These are phyloP conservation scores for Cathartes aura DNA, from an alignment of 2,113 vertebrate genomes.

Conservation along the genomic window DNA sequence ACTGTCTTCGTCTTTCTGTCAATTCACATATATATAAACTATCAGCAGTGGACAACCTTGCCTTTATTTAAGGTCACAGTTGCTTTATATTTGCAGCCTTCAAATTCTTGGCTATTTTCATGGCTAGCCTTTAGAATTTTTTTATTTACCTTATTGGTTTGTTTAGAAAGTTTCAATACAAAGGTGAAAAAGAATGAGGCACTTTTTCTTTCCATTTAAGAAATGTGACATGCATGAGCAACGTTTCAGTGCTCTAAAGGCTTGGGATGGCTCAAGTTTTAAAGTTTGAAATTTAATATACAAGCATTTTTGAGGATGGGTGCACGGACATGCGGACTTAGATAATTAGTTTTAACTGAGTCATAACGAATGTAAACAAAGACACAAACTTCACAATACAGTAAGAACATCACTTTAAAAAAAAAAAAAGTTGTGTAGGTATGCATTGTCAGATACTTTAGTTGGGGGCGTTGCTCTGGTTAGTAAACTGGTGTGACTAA, in stretches of 20 bases:
- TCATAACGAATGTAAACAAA: neutral
- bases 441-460: neutral
- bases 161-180: neutral
- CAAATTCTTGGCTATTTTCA: neutral
- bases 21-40: neutral
- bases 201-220: neutral
- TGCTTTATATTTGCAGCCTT: neutral
- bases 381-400: neutral
- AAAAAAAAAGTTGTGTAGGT: rapidly evolving
- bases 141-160: neutral
- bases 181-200: neutral
- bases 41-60: neutral
- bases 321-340: neutral
- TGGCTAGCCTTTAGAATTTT: neutral
- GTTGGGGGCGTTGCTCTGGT: neutral
- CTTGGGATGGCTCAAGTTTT: neutral
- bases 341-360: neutral
- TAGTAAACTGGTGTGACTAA: neutral
- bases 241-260: neutral
- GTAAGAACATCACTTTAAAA: neutral
- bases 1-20: neutral
- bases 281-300: neutral
- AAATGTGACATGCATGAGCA: neutral
- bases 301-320: neutral
- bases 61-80: neutral